A percentile compares a stretch with the other conserved stretches of the same genome.
Evolutionary conservation across 2,113 vertebrate species (phyloP).

Genomic region (Dasyprocta punctata): DNA sequence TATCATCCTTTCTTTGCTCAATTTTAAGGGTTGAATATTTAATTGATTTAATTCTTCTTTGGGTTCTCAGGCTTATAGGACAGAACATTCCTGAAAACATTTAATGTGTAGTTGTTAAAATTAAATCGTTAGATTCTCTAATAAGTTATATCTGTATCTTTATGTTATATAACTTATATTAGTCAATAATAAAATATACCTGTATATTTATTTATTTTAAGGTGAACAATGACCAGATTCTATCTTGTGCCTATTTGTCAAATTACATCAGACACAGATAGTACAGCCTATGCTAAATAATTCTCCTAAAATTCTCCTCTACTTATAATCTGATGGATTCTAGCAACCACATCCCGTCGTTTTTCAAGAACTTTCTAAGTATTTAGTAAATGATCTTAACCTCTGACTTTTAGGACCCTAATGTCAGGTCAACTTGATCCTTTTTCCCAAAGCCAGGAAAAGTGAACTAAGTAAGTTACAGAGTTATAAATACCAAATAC

Average conservation of each 20-base stretch:
- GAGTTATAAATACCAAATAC: neutral
- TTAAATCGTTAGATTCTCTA: neutral
- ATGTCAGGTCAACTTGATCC: neutral
- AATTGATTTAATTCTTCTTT: neutral
- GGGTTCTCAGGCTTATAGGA: neutral
- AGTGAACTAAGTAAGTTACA: neutral
- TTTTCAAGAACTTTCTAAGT: neutral
- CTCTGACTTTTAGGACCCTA: neutral
- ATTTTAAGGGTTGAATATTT: neutral
- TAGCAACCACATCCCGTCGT: neutral
- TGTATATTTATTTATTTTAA: neutral
- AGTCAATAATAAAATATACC: neutral
- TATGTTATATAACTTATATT: neutral
- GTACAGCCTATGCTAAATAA: neutral
- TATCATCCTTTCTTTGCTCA: neutral
- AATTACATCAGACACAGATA: neutral
- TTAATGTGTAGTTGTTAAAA: neutral
- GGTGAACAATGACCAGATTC: neutral
- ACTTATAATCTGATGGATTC: neutral
- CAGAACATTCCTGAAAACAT: neutral
- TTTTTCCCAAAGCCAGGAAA: neutral
- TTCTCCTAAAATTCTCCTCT: neutral
- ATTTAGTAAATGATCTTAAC: neutral
- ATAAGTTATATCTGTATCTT: neutral
- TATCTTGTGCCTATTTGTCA: neutral